phyloP scores from a whole-genome alignment of 1,140 invertebrate species.

The Meloidogyne hapla region DNA sequence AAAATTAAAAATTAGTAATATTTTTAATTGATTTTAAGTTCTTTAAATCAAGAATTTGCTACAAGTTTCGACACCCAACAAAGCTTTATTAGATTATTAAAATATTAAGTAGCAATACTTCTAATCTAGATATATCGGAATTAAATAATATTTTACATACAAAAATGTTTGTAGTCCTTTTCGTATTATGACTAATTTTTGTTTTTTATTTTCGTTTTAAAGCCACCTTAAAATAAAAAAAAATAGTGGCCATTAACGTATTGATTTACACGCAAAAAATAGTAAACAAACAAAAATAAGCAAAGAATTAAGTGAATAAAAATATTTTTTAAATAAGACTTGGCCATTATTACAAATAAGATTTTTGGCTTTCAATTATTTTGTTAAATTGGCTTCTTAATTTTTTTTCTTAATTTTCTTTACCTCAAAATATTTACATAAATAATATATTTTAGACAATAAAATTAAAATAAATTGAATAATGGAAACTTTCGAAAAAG shows the following conservation, averaged over 20 bases:
- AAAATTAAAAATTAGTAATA: neutral
- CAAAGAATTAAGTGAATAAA: neutral
- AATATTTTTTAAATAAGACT: too few species aligned
- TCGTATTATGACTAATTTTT: neutral
- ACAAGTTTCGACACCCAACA: too few species aligned
- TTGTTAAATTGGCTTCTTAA: neutral
- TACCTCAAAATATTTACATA: neutral
- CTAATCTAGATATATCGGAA: too few species aligned
- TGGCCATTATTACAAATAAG: too few species aligned
- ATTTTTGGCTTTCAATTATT: too few species aligned
- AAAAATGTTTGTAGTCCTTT: too few species aligned
- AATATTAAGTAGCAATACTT: too few species aligned
- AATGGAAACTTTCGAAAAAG: slow-evolving; percentile 21
- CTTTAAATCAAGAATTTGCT: too few species aligned
- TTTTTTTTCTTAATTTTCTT: neutral
- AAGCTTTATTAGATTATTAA: too few species aligned
- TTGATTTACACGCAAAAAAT: slow-evolving; percentile 1
- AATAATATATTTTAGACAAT: neutral
- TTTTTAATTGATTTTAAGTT: neutral
- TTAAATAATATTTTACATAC: too few species aligned
- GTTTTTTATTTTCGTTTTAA: neutral
- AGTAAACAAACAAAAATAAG: neutral
- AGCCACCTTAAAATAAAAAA: too few species aligned
- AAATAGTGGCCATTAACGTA: too few species aligned
- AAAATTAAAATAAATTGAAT: slow-evolving; percentile 14